Conservation (phyloP, 1,140 invertebrate genomes). For the Hyles vespertilio region DNA sequence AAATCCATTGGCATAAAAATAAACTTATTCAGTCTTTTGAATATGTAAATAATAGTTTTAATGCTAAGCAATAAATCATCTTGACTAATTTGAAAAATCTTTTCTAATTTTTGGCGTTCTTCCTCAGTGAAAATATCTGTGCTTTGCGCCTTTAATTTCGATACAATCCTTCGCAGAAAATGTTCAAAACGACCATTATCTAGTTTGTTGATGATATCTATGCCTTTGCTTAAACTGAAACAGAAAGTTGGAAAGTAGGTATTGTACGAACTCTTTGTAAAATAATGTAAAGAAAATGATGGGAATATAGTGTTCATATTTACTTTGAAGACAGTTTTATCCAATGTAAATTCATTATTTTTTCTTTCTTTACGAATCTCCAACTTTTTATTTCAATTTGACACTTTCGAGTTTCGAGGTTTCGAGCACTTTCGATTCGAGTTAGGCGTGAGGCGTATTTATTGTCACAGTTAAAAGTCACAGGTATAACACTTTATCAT, state of each 20-base stretch:
- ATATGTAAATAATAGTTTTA: slow-evolving; percentile 55
- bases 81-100: slow-evolving; percentile 56
- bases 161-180: slow-evolving; percentile 50
- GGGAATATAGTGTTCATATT: slow-evolving; percentile 3
- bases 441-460: too few relatives aligned
- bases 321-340: slow-evolving; percentile 45
- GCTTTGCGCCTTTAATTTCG: slow-evolving; percentile 49
- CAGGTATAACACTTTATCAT: too few relatives aligned
- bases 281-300: slow-evolving; percentile 7
- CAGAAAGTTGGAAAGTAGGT: slow-evolving; percentile 1
- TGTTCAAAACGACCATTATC: slow-evolving; percentile 59
- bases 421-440: too few relatives aligned
- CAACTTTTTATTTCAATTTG: too few relatives aligned
- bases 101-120: slow-evolving; percentile 52
- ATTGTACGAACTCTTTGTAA: not conserved
- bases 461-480: too few relatives aligned
- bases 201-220: slow-evolving; percentile 43
- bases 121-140: slow-evolving; percentile 57
- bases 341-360: slow-evolving; percentile 31
- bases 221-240: slow-evolving; percentile 57
- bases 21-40: slow-evolving; percentile 58
- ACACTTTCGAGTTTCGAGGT: too few relatives aligned
- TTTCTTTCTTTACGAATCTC: too few relatives aligned
- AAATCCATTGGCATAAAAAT: slow-evolving; percentile 61
- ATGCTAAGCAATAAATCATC: slow-evolving; percentile 47